Evolutionary conservation across 1,140 invertebrate genomes (phyloP), one percentile per base, ranked within the genome.

Genomic region (Drosophila navojoa): DNA sequence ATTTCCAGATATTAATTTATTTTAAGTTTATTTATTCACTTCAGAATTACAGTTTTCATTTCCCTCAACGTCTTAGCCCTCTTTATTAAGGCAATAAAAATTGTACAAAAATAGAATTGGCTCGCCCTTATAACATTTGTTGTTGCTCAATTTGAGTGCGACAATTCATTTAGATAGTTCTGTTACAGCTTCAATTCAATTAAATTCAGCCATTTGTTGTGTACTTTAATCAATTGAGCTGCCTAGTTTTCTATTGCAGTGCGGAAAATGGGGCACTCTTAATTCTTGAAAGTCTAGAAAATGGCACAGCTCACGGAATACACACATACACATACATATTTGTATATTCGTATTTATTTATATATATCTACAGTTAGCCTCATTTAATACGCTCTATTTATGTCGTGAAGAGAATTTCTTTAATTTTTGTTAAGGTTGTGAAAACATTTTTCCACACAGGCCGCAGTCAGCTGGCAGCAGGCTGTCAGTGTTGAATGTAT

Each of bases 401-500:
- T 71, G 70, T 68, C 29, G 44, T 60, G 27, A 57, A 19, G 35
- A 47, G 25, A 62, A 57, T 47, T 79, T 73, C 49, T 63, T 53
- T n/a, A 53, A 45, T 50, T 57, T 75, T 87, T 15, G 68, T 86
- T 77, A 81, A 85, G 82, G 81, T 75, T 66, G 63, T 66, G 42
- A 53, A 81, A 81, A 87, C 71, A 67, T 71, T 84, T 55, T 66
- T 59, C 22, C 52, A 52, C 54, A 35, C 40, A 6, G n/a, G 45
- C 38, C 15, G 44, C 15, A 29, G 27, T 16, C 27, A 38, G 42
- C 42, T 9, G 42, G 40, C 27, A 6, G 77, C 58, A 42, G 57
- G 45, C 59, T 66, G 79, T 63, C 58, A 60, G 45, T 47, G 40
- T 35, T 70, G 61, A 42, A 64, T 61, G 71, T 73, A 79, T 76